phyloP scores from a whole-genome alignment of 2,797 vertebrate genomes.

The Dipus sagitta region DNA sequence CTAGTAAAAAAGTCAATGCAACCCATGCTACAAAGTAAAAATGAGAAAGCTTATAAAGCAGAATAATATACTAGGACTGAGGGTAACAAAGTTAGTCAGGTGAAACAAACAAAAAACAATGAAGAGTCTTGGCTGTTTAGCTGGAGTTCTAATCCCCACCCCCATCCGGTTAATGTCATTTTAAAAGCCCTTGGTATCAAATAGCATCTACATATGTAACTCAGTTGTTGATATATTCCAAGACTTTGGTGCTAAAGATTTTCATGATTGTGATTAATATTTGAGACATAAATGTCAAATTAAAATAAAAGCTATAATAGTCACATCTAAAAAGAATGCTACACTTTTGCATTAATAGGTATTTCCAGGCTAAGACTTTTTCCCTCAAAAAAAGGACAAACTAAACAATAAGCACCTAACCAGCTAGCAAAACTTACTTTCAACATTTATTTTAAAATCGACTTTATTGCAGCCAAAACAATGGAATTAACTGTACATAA shows the following conservation, averaged over 20 bases:
- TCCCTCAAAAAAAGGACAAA: slow-evolving; percentile 74
- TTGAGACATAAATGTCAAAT: slow-evolving; percentile 69
- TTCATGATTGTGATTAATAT: slow-evolving; percentile 78
- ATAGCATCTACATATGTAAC: slow-evolving; percentile 80
- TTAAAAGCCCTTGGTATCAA: slow-evolving; percentile 83
- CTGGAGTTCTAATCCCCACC: slow-evolving; percentile 41
- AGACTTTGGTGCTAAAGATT: slow-evolving; percentile 69
- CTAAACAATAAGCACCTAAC: slow-evolving; percentile 75
- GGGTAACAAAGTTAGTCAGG: slow-evolving; percentile 68
- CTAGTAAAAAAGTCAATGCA: slow-evolving; percentile 80
- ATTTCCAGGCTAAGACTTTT: slow-evolving; percentile 75
- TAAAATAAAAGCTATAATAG: slow-evolving; percentile 70
- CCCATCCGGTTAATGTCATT: not conserved
- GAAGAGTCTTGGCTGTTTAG: slow-evolving; percentile 74
- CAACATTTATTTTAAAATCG: slow-evolving; percentile 85
- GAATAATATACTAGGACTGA: slow-evolving; percentile 71
- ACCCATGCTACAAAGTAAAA: slow-evolving; percentile 83
- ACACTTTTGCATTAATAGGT: slow-evolving; percentile 80
- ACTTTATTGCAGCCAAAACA: slow-evolving; percentile 91
- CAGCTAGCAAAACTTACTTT: slow-evolving; percentile 85
- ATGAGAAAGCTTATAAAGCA: slow-evolving; percentile 79
- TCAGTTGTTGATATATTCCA: slow-evolving; percentile 72
- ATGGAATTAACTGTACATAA: slow-evolving; percentile 91
- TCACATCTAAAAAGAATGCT: slow-evolving; percentile 73
- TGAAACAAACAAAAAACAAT: slow-evolving; percentile 58